A percentile compares a stretch with the other conserved stretches of the same genome.
These are phyloP conservation scores for Ennomos erosarius DNA, from an alignment of 2,888 invertebrate species.

Conservation along the genomic window DNA sequence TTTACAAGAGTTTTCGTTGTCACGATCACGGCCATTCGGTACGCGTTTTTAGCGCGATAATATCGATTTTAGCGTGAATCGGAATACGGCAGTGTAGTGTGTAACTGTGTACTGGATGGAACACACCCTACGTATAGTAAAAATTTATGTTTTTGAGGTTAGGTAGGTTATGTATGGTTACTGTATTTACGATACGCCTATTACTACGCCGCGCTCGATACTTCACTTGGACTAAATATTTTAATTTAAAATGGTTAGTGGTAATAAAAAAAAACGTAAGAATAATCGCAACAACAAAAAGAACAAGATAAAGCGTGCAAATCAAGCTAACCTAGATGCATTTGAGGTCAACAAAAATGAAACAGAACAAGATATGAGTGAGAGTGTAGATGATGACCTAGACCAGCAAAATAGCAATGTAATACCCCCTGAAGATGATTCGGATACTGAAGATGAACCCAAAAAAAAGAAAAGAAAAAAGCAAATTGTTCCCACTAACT, in stretches of 20 bases:
- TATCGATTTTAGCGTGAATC: too few relatives aligned
- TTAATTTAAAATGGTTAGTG: constrained; percentile 47
- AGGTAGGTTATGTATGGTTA: too few relatives aligned
- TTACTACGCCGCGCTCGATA: too few relatives aligned
- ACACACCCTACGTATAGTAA: too few relatives aligned
- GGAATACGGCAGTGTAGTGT: too few relatives aligned
- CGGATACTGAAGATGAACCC: constrained; percentile 61
- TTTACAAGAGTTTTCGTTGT: too few relatives aligned
- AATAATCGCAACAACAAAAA: constrained; percentile 48
- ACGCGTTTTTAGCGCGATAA: too few relatives aligned
- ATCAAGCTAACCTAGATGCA: constrained; percentile 22
- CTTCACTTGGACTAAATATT: background rate
- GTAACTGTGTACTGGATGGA: too few relatives aligned
- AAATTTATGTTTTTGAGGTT: too few relatives aligned
- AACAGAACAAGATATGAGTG: constrained; percentile 38
- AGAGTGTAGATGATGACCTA: constrained; percentile 34
- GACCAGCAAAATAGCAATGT: constrained; percentile 42
- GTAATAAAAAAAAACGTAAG: constrained; percentile 57
- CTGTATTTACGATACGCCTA: too few relatives aligned
- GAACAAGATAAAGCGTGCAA: constrained; percentile 14
- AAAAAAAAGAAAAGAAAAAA: constrained; percentile 70
- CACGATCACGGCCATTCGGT: too few relatives aligned
- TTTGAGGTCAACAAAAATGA: constrained; percentile 34
- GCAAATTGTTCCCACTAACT: constrained; percentile 52
- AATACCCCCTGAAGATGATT: constrained; percentile 53